phyloP scores from a whole-genome alignment of 2,888 invertebrate genomes.

The Dynastes tityus region DNA sequence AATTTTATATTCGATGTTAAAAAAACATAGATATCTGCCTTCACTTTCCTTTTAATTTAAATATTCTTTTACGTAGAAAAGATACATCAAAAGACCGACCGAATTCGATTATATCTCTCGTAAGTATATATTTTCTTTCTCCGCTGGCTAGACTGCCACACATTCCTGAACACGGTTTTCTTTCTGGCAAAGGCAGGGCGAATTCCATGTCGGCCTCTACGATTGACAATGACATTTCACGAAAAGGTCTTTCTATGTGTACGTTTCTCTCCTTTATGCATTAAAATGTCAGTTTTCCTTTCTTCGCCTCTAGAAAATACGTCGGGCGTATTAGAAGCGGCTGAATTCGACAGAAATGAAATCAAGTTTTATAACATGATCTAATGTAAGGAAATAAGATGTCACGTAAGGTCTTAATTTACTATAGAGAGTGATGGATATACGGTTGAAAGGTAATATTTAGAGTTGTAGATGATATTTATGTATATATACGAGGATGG shows the following conservation, averaged over 20 bases:
- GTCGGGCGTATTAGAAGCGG: not conserved
- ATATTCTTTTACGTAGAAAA: not conserved
- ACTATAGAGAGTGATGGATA: not conserved
- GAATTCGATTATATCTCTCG: constrained; percentile 18
- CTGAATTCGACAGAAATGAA: constrained; percentile 23
- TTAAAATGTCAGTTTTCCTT: constrained; percentile 31
- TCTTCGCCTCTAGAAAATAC: constrained; percentile 7
- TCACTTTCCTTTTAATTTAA: constrained; percentile 2
- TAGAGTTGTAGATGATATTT: no score
- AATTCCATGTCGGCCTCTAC: constrained; percentile 14
- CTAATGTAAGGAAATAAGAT: constrained; percentile 18
- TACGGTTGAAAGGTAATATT: no score
- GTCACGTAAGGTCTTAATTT: constrained; percentile 1
- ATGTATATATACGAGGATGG: no score
- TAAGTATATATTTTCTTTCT: constrained; percentile 15
- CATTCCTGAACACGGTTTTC: constrained; percentile 25
- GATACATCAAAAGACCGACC: constrained; percentile 12
- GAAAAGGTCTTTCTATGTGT: constrained; percentile 24
- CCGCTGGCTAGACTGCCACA: constrained; percentile 4
- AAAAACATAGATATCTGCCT: not conserved
- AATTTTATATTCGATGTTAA: not conserved
- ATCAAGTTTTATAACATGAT: constrained; percentile 19
- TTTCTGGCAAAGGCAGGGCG: constrained; percentile 10
- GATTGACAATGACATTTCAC: constrained; percentile 29
- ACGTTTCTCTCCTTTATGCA: constrained; percentile 21